Percentiles rank a stretch among this genome's conserved stretches.
phyloP scores from a whole-genome alignment of 1,140 invertebrate genomes.

The Agraylea sexmaculata region DNA sequence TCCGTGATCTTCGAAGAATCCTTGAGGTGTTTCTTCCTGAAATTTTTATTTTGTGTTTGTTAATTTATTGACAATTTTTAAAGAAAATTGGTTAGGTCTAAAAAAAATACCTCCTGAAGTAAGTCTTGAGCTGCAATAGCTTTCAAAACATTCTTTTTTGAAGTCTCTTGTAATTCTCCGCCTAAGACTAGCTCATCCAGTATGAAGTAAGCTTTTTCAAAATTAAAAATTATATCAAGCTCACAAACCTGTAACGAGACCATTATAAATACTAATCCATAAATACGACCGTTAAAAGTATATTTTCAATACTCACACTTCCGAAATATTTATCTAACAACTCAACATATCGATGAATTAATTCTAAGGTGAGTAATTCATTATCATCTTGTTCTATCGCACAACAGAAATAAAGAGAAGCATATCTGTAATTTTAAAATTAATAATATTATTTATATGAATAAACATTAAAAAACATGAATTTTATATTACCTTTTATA shows the following conservation, averaged over 20 bases:
- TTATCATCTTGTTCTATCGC: slow-evolving; percentile 92
- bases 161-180: slow-evolving; percentile 93
- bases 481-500: slow-evolving; percentile 70
- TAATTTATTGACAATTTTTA: not conserved
- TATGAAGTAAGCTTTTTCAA: slow-evolving; percentile 98
- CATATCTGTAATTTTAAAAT: slow-evolving; percentile 58
- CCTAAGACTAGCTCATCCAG: slow-evolving; percentile 89
- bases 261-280: not conserved
- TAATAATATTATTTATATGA: slow-evolving; percentile 3
- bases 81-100: not conserved
- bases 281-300: not conserved
- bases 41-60: slow-evolving; percentile 32
- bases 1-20: slow-evolving; percentile 97
- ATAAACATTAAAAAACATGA: not conserved
- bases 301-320: slow-evolving; percentile 63
- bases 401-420: slow-evolving; percentile 94
- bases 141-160: slow-evolving; percentile 94
- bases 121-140: slow-evolving; percentile 95
- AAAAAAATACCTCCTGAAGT: slow-evolving; percentile 71
- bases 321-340: slow-evolving; percentile 96
- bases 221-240: slow-evolving; percentile 97
- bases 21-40: slow-evolving; percentile 96
- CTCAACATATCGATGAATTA: slow-evolving; percentile 94
- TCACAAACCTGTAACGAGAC: slow-evolving; percentile 79
- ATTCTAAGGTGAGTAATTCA: slow-evolving; percentile 83